Evolutionary conservation across 2,797 vertebrate genomes (phyloP).

Genomic region (Lates japonicus): DNA sequence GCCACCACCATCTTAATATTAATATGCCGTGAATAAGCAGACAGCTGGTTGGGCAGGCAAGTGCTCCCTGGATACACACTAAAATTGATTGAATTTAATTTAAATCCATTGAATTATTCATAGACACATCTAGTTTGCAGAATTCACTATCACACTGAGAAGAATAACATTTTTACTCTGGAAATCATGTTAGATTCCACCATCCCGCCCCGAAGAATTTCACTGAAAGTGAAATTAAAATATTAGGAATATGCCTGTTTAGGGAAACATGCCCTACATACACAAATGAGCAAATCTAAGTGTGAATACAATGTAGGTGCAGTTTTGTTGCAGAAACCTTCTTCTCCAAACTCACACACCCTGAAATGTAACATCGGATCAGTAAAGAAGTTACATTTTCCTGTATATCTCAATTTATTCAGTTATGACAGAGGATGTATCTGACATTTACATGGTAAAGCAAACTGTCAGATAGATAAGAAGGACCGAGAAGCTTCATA

Average conservation of each 20-base stretch:
- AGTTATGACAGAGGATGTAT: background rate
- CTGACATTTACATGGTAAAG: background rate
- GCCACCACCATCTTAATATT: conserved; percentile 55
- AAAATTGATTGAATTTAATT: conserved; percentile 57
- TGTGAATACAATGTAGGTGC: conserved; percentile 19
- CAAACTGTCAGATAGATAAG: background rate
- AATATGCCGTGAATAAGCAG: conserved; percentile 68
- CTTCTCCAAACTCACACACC: background rate
- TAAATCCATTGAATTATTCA: conserved; percentile 66
- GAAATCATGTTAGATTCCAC: conserved; percentile 36
- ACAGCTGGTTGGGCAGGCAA: conserved; percentile 73
- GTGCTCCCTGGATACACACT: conserved; percentile 41
- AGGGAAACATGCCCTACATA: conserved; percentile 18
- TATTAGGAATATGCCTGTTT: conserved; percentile 11
- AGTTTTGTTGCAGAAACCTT: background rate
- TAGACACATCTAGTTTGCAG: conserved; percentile 52
- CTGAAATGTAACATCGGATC: conserved; percentile 4
- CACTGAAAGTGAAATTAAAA: conserved; percentile 24
- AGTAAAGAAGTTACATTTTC: background rate
- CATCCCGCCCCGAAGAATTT: background rate
- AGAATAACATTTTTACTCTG: conserved; percentile 44
- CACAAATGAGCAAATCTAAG: conserved; percentile 12
- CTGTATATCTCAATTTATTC: background rate
- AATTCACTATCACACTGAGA: conserved; percentile 40
- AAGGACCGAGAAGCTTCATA: conserved; percentile 35